phyloP scores from a whole-genome alignment of 2,888 invertebrate genomes.

The Drosophila longiperda region DNA sequence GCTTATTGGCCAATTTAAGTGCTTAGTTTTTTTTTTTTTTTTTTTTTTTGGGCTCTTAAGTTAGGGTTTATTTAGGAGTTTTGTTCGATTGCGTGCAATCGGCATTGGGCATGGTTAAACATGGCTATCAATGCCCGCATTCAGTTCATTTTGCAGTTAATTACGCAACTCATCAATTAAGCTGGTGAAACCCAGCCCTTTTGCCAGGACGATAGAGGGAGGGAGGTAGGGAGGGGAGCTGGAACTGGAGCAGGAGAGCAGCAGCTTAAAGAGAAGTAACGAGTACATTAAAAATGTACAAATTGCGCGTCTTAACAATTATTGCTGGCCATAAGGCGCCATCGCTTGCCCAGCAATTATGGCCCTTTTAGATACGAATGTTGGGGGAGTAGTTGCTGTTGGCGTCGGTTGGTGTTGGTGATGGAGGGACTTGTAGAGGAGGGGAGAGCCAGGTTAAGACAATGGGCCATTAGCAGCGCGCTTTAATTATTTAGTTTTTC shows the following conservation, averaged over 20 bases:
- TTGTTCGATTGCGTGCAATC: constrained; percentile 48
- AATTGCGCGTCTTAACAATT: constrained; percentile 82
- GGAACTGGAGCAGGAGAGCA: too few relatives aligned
- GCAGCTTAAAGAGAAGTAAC: constrained; percentile 28
- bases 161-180: constrained; percentile 83
- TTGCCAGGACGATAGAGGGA: constrained; percentile 7
- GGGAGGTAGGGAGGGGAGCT: too few relatives aligned
- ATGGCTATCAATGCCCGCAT: constrained; percentile 60
- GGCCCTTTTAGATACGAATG: constrained; percentile 58
- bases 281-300: constrained; percentile 77
- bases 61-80: background rate
- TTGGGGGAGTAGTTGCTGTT: background rate
- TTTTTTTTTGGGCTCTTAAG: background rate
- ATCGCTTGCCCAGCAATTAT: constrained; percentile 69
- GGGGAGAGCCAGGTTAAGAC: constrained; percentile 54
- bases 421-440: background rate
- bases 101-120: constrained; percentile 49
- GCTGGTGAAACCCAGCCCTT: constrained; percentile 21
- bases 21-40: background rate
- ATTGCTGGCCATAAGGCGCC: constrained; percentile 67
- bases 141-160: constrained; percentile 79
- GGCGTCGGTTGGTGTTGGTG: background rate
- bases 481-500: constrained; percentile 75
- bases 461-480: constrained; percentile 78
- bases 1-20: constrained; percentile 30